Conservation (phyloP, 2,113 vertebrate species). For the Ovibos moschatus region DNA sequence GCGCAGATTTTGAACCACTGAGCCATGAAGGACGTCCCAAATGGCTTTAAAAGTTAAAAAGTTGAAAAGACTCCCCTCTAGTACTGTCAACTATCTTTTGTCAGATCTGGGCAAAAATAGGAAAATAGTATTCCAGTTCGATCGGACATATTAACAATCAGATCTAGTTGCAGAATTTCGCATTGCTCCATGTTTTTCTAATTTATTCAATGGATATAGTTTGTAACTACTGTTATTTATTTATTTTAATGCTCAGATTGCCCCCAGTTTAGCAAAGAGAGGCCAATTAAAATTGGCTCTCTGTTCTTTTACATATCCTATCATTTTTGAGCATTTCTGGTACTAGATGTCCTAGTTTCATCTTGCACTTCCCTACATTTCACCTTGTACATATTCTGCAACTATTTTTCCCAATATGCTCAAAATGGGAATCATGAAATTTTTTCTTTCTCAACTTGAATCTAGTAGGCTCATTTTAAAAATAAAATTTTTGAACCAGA, state of each 20-base stretch:
- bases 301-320: neutral
- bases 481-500: neutral
- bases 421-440: neutral
- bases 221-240: neutral
- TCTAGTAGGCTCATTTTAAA: neutral
- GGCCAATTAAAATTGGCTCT: neutral
- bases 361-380: neutral
- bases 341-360: neutral
- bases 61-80: neutral
- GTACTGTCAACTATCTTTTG: neutral
- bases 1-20: neutral
- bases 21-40: neutral
- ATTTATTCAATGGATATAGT: neutral
- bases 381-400: neutral
- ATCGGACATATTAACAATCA: too few species aligned
- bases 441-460: conserved; percentile 12
- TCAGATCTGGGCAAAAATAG: neutral
- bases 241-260: too few species aligned
- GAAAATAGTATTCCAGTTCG: neutral
- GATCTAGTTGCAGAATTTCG: neutral
- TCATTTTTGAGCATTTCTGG: neutral
- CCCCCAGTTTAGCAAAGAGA: neutral
- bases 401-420: neutral
- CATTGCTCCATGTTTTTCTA: neutral
- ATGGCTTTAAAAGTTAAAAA: neutral